Percentiles rank a stretch among this genome's conserved stretches.
These are phyloP conservation scores for Lagopus leucura DNA, from an alignment of 2,113 vertebrate genomes.

Conservation along the genomic window DNA sequence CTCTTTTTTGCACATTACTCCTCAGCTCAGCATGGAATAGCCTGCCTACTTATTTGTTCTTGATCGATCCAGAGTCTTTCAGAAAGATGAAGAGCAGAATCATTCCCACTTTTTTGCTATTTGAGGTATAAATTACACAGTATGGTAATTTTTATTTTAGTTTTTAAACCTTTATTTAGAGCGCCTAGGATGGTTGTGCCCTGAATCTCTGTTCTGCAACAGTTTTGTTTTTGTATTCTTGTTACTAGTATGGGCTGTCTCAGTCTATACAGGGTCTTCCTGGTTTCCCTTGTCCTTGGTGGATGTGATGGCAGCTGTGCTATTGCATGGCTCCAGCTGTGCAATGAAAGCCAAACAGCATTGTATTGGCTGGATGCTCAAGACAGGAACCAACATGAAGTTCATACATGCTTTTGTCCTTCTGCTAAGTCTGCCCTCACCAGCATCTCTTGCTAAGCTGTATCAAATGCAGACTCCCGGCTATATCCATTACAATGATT, in stretches of 20 bases:
- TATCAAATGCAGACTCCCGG: not conserved
- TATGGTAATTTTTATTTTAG: not conserved
- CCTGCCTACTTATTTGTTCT: constrained; percentile 18
- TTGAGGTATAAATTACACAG: constrained; percentile 20
- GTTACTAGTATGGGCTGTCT: not conserved
- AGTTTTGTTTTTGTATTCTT: not conserved
- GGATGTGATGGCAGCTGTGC: not conserved
- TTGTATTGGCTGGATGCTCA: not conserved
- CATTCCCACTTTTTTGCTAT: constrained; percentile 14
- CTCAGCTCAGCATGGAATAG: not conserved
- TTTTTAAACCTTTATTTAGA: constrained; percentile 36
- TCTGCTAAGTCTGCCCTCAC: not conserved
- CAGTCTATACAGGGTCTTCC: not conserved
- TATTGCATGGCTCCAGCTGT: not conserved
- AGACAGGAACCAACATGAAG: not conserved
- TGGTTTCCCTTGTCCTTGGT: not conserved
- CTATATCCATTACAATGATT: not conserved
- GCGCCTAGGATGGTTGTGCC: not conserved
- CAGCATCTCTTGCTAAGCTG: not conserved
- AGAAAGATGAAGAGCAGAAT: constrained; percentile 1
- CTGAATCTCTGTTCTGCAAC: not conserved
- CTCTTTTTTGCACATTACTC: not conserved
- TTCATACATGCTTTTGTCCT: not conserved
- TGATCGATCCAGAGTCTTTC: constrained; percentile 22
- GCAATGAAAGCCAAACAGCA: rapidly evolving